Base-by-base conservation (phyloP, 1,140 invertebrate genomes). In the Papilio glaucus region DNA sequence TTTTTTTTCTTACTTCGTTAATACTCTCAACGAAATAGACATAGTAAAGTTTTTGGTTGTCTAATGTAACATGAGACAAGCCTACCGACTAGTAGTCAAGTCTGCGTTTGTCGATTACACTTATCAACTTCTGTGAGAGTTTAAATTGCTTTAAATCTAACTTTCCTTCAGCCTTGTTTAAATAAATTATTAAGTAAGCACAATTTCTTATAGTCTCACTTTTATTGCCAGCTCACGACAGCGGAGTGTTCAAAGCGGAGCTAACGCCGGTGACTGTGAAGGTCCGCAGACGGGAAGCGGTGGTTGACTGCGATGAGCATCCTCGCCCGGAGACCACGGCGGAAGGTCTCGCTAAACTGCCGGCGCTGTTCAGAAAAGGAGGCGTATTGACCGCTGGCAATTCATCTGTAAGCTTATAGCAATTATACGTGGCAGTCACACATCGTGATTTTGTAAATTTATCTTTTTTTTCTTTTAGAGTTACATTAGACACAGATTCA, bases 301-400 rank as follows among this genome's bases (percentile, higher is more conserved):
- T 94, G 26, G 95, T 99, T 73, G 96, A 96, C 49, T 92, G 96
- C 12, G 99, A 99, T 93, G 99, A 99, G 90, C 99, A 99, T 94
- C 98, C 99, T 39, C 95, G 97, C 72, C 97, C 97, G 37, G 94
- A 98, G 80, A 97, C 98, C 4, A 98, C 96, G 6, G 70, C 96
- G 0, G 98, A 99, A 87, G 94, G 91, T 21, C 92, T 99, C 1
- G 94, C 95, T 73, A 97, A 97, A 94, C 91, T 99, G 18, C 95
- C 96, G 3, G 94, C 98, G 7, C 94, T 99, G 8, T 99, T 99
- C 91, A 98, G 99, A 87, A 99, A 99, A 90, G 96, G 97, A 75
- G 99, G 99, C 15, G 95, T 98, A 8, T 98, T 99, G 0, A 99
- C 98, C 69, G 99, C 99, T 77, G 99, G 98, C 61, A 97, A 97